Evolutionary conservation across 37 sponge, comb jelly and placozoan genomes (phyloP), one percentile per base, ranked within the genome.

Genomic region (Oscarella lobularis): DNA sequence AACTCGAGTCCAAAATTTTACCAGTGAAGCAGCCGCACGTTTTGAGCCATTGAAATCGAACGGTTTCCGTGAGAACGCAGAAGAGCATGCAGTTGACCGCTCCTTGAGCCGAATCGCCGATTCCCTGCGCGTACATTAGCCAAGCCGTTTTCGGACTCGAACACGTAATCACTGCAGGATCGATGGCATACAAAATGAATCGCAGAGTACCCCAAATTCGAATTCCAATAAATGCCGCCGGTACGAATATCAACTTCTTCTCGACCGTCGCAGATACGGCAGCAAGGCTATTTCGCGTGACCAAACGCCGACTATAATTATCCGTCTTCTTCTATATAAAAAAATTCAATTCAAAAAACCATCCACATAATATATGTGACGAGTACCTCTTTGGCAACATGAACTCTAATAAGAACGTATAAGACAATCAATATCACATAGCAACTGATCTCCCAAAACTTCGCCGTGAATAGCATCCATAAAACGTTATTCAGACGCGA

Each of bases 191-290:
- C 37, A 72, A 77, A 67, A 86, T 78, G 74, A 85, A 81, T 33
- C 76, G 81, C 37, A 81, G 1, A 2, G 77, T 81, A 5, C 86
- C 86, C 86, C 86, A 85, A 0, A 81, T 81, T 1, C 86, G 33
- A 0, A 85, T 77, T 32, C 80, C 27, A 0, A 85, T 39, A 33
- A 85, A 85, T 39, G 76, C 68, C 3, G 81, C 35, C 0, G 86
- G 86, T 40, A 85, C 76, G 32, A 81, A 72, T 2, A 41, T 72
- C 1, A 85, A 41, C 41, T 81, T 85, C 9, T 37, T 71, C 60
- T 85, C 86, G 27, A 79, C 73, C n/a, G n/a, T n/a, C n/a, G n/a
- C n/a, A n/a, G n/a, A n/a, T n/a, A n/a, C n/a, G n/a, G n/a, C n/a
- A n/a, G n/a, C n/a, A n/a, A n/a, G n/a, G n/a, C n/a, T n/a, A n/a